A percentile compares a stretch with the other conserved stretches of the same genome.
phyloP scores from a whole-genome alignment of 2,888 invertebrate genomes.

The Cerastoderma edule region DNA sequence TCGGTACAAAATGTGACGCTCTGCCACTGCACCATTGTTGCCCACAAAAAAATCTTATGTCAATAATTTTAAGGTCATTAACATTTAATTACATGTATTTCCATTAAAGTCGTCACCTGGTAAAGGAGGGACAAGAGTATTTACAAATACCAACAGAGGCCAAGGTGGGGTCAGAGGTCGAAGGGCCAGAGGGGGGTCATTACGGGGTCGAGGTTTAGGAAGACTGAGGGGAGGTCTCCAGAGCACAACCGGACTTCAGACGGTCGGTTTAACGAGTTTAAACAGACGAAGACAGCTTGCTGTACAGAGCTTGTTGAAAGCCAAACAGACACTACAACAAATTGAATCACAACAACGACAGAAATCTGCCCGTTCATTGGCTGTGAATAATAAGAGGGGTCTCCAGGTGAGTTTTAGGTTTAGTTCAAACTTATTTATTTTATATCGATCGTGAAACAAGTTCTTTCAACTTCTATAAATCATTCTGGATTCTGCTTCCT shows the following conservation, averaged over 20 bases:
- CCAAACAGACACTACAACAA: constrained; percentile 43
- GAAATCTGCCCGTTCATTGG: constrained; percentile 27
- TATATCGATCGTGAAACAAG: no score
- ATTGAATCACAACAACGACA: constrained; percentile 44
- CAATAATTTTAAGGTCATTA: no score
- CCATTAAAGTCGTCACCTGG: no score
- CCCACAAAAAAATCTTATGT: no score
- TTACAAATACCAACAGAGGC: no score
- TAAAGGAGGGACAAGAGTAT: no score
- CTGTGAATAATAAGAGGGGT: constrained; percentile 44
- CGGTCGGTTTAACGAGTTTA: constrained; percentile 38
- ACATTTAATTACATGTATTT: no score
- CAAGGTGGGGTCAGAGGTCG: constrained; percentile 5
- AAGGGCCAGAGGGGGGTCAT: constrained; percentile 7
- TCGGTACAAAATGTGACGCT: no score
- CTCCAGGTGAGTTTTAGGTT: constrained; percentile 39
- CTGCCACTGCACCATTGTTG: no score
- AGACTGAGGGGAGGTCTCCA: constrained; percentile 5
- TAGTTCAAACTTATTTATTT: not conserved
- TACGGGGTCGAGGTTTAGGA: constrained; percentile 22
- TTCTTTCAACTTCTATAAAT: not conserved
- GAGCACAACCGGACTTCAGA: not conserved
- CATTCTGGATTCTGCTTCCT: no score
- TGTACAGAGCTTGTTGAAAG: constrained; percentile 38
- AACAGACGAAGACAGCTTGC: constrained; percentile 42